These are phyloP conservation scores for Oxycera nigricornis DNA, from an alignment of 2,888 invertebrate genomes.

Conservation along the genomic window DNA sequence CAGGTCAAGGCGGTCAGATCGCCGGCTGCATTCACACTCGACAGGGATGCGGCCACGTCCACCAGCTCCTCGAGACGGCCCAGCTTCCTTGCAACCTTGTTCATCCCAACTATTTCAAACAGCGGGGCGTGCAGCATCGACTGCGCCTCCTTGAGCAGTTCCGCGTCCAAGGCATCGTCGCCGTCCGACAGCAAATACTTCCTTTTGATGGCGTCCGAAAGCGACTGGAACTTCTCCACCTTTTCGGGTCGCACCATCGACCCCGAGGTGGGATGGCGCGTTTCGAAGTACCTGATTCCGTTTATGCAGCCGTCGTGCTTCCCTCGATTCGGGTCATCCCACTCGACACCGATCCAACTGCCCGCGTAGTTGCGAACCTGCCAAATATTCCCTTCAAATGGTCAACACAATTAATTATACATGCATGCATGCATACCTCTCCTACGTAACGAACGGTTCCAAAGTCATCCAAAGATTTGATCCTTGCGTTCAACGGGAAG, in stretches of 20 bases:
- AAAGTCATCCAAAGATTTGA: constrained; percentile 57
- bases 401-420: too few relatives aligned
- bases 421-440: constrained; percentile 60
- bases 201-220: constrained; percentile 76
- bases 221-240: constrained; percentile 73
- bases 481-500: constrained; percentile 58
- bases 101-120: constrained; percentile 90
- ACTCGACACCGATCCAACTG: constrained; percentile 94
- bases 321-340: constrained; percentile 89
- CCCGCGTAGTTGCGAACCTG: constrained; percentile 73
- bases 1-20: constrained; percentile 65
- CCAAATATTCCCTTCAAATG: too few relatives aligned
- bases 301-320: constrained; percentile 91
- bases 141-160: constrained; percentile 70
- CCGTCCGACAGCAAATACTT: constrained; percentile 65
- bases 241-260: constrained; percentile 89
- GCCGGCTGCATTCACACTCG: constrained; percentile 70
- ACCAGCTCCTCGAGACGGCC: constrained; percentile 58
- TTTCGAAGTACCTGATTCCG: constrained; percentile 80
- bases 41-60: constrained; percentile 58
- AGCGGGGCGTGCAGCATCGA: constrained; percentile 80
- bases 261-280: constrained; percentile 80
- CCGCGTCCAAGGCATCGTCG: constrained; percentile 67
- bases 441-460: constrained; percentile 82
- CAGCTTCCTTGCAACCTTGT: constrained; percentile 76